Evolutionary conservation across 2,113 vertebrate species (phyloP).

Genomic region (Stomatorhinus ivindoensis): DNA sequence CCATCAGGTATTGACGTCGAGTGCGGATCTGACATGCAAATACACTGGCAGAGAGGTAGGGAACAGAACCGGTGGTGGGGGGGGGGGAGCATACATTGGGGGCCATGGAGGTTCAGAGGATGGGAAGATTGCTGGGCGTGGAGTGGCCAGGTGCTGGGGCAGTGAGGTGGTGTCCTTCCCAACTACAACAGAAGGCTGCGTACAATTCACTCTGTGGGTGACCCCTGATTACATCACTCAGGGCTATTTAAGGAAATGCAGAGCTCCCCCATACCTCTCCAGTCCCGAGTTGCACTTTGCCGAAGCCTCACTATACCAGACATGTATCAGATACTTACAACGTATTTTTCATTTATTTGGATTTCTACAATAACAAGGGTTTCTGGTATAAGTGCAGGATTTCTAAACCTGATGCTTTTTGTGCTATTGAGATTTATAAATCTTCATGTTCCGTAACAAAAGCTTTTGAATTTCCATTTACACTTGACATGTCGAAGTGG

Average conservation of each 20-base stretch:
- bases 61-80: neutral
- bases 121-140: conserved; percentile 10
- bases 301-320: neutral
- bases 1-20: neutral
- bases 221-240: conserved; percentile 54
- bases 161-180: conserved; percentile 44
- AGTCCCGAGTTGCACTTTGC: conserved; percentile 20
- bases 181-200: conserved; percentile 52
- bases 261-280: conserved; percentile 39
- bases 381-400: neutral
- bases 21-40: neutral
- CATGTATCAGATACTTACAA: neutral
- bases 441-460: neutral
- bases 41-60: neutral
- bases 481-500: neutral
- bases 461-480: neutral
- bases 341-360: neutral
- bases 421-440: neutral
- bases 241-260: conserved; percentile 58
- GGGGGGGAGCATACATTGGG: conserved; percentile 26
- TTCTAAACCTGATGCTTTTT: neutral
- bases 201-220: conserved; percentile 54
- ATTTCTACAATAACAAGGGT: neutral
- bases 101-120: conserved; percentile 31
- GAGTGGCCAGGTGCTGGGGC: conserved; percentile 36